A percentile compares a stretch with the other conserved stretches of the same genome.
Evolutionary conservation across 2,797 vertebrate species (phyloP).

Genomic region (Harpagifer antarcticus): DNA sequence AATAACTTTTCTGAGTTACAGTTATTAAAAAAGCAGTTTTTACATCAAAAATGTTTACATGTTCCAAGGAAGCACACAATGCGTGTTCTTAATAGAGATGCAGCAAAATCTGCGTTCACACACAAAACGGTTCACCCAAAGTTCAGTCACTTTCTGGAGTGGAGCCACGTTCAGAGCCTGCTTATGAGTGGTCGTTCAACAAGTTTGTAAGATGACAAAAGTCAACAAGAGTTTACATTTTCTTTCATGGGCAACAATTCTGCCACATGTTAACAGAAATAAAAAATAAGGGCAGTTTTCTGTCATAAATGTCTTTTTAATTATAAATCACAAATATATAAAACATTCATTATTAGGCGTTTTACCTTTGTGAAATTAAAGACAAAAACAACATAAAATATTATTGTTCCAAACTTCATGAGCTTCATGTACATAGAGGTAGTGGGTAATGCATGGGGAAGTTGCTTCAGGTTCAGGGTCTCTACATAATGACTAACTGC

Average conservation of each 20-base stretch:
- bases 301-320: not conserved
- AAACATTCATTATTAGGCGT: too few relatives aligned
- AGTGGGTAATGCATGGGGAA: not conserved
- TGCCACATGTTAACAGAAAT: not conserved
- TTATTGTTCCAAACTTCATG: not conserved
- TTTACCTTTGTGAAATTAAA: not conserved
- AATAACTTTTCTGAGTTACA: not conserved
- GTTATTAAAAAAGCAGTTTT: not conserved
- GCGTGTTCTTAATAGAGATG: constrained; percentile 3
- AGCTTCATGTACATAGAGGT: not conserved
- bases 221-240: constrained; percentile 19
- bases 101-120: constrained; percentile 17
- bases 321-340: not conserved
- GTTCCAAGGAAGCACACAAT: not conserved
- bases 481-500: not conserved
- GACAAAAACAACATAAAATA: not conserved
- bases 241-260: not conserved
- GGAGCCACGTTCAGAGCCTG: constrained; percentile 1
- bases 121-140: constrained; percentile 4
- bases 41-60: not conserved
- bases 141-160: constrained; percentile 20
- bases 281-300: not conserved
- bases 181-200: constrained; percentile 21
- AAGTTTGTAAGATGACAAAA: constrained; percentile 22
- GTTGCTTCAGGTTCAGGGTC: constrained; percentile 17